Conservation (phyloP, 2,888 invertebrate genomes). For the Scaptomyza flava region DNA sequence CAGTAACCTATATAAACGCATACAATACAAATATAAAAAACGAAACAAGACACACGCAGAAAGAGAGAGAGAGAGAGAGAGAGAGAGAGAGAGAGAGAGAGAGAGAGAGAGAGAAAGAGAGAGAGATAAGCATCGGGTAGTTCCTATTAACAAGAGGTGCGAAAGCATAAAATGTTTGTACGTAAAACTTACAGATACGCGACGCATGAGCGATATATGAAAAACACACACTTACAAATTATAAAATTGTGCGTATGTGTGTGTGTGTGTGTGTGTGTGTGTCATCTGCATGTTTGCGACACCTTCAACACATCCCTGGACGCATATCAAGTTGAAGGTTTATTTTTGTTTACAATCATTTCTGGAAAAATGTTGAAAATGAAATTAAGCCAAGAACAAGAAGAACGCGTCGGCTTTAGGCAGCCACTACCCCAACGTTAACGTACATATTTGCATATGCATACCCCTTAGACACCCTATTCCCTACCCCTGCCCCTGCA, state of each 20-base stretch:
- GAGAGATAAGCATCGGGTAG: conserved; percentile 15
- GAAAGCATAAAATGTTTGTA: conserved; percentile 10
- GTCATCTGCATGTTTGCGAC: conserved; percentile 42
- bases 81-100: background rate
- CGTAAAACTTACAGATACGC: conserved; percentile 25
- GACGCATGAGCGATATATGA: conserved; percentile 1
- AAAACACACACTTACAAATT: background rate
- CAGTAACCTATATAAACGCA: conserved; percentile 62
- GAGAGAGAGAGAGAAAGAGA: background rate
- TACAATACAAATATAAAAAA: background rate
- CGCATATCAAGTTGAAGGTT: conserved; percentile 82
- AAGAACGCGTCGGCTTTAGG: conserved; percentile 17
- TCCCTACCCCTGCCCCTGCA: background rate
- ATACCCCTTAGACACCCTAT: background rate
- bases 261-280: conserved; percentile 23
- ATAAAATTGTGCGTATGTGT: conserved; percentile 11
- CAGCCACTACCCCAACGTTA: conserved; percentile 39
- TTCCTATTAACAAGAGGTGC: conserved; percentile 41
- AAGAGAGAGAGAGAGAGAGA: background rate
- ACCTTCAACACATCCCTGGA: conserved; percentile 81
- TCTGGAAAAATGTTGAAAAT: conserved; percentile 48
- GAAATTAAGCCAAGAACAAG: background rate
- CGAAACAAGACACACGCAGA: background rate
- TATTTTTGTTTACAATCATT: conserved; percentile 81
- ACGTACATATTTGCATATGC: background rate